Conservation (phyloP, 2,888 invertebrate species). For the Dynastes hyllus region DNA sequence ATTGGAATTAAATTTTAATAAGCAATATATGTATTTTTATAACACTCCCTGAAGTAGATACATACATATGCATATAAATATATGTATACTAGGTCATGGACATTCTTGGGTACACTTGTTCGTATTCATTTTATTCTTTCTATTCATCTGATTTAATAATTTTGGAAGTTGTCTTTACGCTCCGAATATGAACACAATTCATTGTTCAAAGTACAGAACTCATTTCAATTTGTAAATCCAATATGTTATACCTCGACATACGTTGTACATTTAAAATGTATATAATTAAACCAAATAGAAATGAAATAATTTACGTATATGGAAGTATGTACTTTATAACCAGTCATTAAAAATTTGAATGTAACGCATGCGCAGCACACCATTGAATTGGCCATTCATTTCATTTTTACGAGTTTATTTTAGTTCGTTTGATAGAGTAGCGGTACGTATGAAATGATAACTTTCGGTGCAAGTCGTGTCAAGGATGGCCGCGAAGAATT, state of each 20-base stretch:
- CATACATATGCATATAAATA: not conserved
- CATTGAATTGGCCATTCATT: constrained; percentile 23
- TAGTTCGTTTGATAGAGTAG: constrained; percentile 38
- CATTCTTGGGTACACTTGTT: not conserved
- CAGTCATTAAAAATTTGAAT: constrained; percentile 33
- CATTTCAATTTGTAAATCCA: too few relatives aligned
- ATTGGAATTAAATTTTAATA: not conserved
- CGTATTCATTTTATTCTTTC: not conserved
- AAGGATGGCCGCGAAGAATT: constrained; percentile 33
- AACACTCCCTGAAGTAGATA: constrained; percentile 1
- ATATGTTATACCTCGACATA: too few relatives aligned
- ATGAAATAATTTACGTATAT: constrained; percentile 1
- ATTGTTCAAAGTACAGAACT: not conserved
- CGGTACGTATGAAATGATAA: constrained; percentile 33
- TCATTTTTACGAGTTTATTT: constrained; percentile 32
- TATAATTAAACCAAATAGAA: too few relatives aligned
- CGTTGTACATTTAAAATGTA: too few relatives aligned
- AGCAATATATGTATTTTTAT: not conserved
- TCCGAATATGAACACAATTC: not conserved
- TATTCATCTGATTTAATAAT: not conserved
- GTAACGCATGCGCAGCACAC: constrained; percentile 20
- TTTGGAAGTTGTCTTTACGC: not conserved
- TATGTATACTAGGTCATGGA: not conserved
- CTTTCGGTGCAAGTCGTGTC: constrained; percentile 38
- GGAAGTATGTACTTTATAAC: constrained; percentile 1